phyloP scores from a whole-genome alignment of 2,113 vertebrate species.

The Felis catus region F.catus_Fca126_mat1.0 CM031419.1:123917501-123918000 shows the following conservation, averaged over 20 bases:
- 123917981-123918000: neutral
- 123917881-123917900: neutral
- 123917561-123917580: neutral
- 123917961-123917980: neutral
- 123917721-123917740: neutral
- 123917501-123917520: neutral
- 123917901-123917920: neutral
- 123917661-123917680: neutral
- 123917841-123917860: neutral
- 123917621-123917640: neutral
- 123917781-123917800: too few relatives aligned
- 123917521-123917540: neutral
- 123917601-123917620: neutral
- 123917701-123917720: conserved; percentile 1
- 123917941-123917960: neutral
- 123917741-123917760: fast-evolving
- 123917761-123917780: neutral
- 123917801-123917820: neutral
- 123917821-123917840: neutral
- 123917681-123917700: neutral
- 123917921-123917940: neutral
- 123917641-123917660: conserved; percentile 38
- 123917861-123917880: neutral
- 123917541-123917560: conserved; percentile 33
- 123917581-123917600: neutral